Conservation (phyloP, 2,797 vertebrate species). For the Microcaecilia unicolor region DNA sequence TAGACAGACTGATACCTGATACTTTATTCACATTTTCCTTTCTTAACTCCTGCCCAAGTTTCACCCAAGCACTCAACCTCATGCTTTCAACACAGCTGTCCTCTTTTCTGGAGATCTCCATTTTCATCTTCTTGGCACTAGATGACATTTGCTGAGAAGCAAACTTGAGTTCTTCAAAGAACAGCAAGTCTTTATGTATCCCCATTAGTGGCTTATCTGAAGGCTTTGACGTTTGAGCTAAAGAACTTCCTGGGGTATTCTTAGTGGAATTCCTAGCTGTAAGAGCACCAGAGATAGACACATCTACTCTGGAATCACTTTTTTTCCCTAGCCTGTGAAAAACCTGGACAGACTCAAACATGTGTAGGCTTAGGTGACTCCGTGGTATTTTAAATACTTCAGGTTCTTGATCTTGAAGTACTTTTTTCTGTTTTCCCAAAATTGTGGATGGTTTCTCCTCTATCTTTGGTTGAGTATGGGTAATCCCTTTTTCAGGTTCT, state of each 20-base stretch:
- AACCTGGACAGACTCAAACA: slow-evolving; percentile 18
- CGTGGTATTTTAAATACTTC: slow-evolving; percentile 6
- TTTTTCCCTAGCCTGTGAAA: slow-evolving; percentile 20
- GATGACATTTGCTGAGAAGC: too few species aligned
- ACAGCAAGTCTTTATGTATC: background rate
- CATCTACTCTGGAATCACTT: background rate
- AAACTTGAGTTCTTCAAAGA: background rate
- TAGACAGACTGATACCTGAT: too few species aligned
- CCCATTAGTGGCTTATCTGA: background rate
- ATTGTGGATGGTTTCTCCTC: background rate
- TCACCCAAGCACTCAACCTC: background rate
- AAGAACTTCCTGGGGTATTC: background rate
- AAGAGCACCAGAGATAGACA: background rate
- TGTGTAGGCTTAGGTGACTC: slow-evolving; percentile 1
- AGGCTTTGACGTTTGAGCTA: background rate
- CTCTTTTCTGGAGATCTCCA: too few species aligned
- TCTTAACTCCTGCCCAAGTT: background rate
- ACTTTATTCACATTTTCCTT: too few species aligned
- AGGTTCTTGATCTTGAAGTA: background rate
- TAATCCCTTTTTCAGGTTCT: background rate
- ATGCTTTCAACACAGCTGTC: too few species aligned
- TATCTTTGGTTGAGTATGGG: background rate
- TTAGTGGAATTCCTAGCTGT: background rate
- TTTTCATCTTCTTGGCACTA: background rate
- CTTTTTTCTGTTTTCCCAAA: too few species aligned